Percentiles rank a stretch among this genome's conserved stretches.
Evolutionary conservation across 2,797 vertebrate genomes (phyloP).

Genomic region (Apogon hyalosoma): DNA sequence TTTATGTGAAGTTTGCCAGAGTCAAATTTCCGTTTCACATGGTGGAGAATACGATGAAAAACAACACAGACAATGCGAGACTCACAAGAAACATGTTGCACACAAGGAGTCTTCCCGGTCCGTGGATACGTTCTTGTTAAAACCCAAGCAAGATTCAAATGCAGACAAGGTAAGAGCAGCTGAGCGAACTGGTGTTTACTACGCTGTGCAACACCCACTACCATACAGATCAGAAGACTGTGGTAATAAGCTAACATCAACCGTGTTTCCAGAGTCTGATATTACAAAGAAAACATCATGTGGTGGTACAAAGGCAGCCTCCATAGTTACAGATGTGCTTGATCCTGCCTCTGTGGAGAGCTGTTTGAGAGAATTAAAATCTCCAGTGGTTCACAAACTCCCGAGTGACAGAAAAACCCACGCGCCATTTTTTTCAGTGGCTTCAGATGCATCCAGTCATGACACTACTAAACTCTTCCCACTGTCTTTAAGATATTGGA

Average conservation of each 20-base stretch:
- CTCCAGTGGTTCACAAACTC: neutral
- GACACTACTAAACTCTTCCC: conserved; percentile 6
- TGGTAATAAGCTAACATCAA: too few relatives aligned
- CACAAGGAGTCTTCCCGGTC: neutral
- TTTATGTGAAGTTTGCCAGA: neutral
- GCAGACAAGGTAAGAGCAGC: too few relatives aligned
- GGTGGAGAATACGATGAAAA: neutral
- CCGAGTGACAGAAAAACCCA: neutral
- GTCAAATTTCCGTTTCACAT: conserved; percentile 1
- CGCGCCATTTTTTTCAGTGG: conserved; percentile 8
- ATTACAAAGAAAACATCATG: conserved; percentile 10
- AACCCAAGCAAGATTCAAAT: too few relatives aligned
- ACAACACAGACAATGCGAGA: neutral
- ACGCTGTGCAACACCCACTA: conserved; percentile 10
- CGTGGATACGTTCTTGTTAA: neutral
- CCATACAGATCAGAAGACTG: too few relatives aligned
- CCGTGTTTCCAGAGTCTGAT: too few relatives aligned
- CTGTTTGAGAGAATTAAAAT: conserved; percentile 17
- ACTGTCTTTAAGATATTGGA: conserved; percentile 2
- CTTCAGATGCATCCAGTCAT: conserved; percentile 8
- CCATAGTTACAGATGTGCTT: conserved; percentile 12
- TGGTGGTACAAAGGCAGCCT: conserved; percentile 7
- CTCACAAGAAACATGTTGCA: conserved; percentile 1
- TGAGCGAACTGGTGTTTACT: neutral
- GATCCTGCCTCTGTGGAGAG: conserved; percentile 10